phyloP scores from a whole-genome alignment of 2,888 invertebrate species.

The Aricia artaxerxes region DNA sequence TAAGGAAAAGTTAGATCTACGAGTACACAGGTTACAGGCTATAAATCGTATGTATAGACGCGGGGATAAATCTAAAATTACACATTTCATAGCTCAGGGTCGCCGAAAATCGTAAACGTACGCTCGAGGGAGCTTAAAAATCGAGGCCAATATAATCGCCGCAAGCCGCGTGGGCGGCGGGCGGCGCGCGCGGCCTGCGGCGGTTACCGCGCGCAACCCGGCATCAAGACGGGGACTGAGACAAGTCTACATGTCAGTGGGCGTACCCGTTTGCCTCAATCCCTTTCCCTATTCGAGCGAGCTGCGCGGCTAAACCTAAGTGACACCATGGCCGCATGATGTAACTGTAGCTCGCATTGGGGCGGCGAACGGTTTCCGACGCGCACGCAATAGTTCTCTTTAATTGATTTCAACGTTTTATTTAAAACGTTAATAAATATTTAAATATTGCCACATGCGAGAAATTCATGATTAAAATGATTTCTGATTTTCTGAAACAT shows the following conservation, averaged over 20 bases:
- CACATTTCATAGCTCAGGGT: slow-evolving; percentile 78
- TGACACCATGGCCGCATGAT: slow-evolving; percentile 79
- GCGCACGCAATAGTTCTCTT: slow-evolving; percentile 29
- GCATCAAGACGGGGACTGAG: neutral
- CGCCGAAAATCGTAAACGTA: slow-evolving; percentile 53
- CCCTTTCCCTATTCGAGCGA: slow-evolving; percentile 31
- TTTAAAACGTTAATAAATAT: too few relatives aligned
- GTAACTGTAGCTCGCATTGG: slow-evolving; percentile 62
- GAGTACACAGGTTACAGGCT: slow-evolving; percentile 55
- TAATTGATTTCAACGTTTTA: neutral
- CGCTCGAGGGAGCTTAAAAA: slow-evolving; percentile 63
- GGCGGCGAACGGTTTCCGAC: slow-evolving; percentile 49
- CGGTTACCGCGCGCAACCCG: slow-evolving; percentile 45
- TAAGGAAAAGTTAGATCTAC: slow-evolving; percentile 47
- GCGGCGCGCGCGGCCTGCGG: slow-evolving; percentile 51
- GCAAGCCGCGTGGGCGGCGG: slow-evolving; percentile 46
- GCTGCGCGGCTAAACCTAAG: slow-evolving; percentile 61
- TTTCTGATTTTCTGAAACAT: neutral
- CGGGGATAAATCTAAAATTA: slow-evolving; percentile 58
- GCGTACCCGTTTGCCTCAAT: neutral
- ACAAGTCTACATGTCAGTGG: neutral
- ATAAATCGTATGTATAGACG: slow-evolving; percentile 45
- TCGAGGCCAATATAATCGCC: slow-evolving; percentile 74
- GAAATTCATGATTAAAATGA: neutral
- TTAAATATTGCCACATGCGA: neutral